Evolutionary conservation across 2,888 invertebrate species (phyloP).

Genomic region (Eupithecia abbreviata): DNA sequence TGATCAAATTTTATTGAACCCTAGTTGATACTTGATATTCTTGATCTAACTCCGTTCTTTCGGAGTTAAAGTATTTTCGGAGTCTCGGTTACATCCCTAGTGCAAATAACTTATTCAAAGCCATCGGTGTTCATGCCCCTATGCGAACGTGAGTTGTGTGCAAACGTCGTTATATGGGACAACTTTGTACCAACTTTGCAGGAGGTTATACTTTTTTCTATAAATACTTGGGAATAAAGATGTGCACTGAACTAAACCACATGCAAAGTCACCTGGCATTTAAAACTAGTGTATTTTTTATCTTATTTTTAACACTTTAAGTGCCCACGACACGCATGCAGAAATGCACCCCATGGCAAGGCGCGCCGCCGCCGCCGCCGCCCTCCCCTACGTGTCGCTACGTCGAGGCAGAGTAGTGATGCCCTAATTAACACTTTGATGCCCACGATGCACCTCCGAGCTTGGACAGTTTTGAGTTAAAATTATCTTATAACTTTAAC

Average conservation of each 20-base stretch:
- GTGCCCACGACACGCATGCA: neutral
- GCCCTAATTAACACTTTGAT: no score
- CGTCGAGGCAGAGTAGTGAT: no score
- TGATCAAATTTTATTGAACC: neutral
- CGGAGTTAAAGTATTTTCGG: constrained; percentile 25
- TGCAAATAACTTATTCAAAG: constrained; percentile 66
- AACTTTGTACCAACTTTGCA: constrained; percentile 54
- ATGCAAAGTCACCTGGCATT: constrained; percentile 37
- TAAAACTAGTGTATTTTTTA: constrained; percentile 16
- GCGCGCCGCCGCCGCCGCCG: no score
- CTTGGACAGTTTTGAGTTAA: neutral
- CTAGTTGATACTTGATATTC: neutral
- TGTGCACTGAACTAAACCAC: constrained; percentile 38
- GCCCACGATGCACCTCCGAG: no score
- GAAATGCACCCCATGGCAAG: no score
- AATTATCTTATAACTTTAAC: neutral
- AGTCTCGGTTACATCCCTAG: constrained; percentile 35
- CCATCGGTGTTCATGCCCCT: constrained; percentile 55
- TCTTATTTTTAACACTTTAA: neutral
- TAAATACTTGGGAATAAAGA: constrained; percentile 55
- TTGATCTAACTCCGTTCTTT: constrained; percentile 7
- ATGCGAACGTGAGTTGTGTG: constrained; percentile 55
- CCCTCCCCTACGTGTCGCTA: no score
- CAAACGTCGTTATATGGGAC: constrained; percentile 58
- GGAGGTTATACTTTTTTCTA: constrained; percentile 47